Evolutionary conservation across 2,113 vertebrate genomes (phyloP), one percentile per base, ranked within the genome.

Genomic region (Opisthocomus hoazin): DNA sequence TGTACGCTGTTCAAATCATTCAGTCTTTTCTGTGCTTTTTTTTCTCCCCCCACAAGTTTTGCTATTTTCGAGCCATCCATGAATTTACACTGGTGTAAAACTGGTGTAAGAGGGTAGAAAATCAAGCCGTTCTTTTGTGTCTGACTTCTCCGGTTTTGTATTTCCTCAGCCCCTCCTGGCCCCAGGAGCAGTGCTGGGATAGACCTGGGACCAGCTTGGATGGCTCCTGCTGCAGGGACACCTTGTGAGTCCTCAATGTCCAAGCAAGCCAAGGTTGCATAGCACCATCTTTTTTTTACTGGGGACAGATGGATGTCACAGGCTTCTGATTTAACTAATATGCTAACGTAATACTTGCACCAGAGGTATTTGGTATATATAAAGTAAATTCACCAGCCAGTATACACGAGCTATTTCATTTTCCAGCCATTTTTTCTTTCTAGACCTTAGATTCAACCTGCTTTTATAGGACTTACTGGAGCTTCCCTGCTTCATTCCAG

Each of bases 21-120:
- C 11, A 54, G 30, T 68, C 56, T 75, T 77, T 63, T 30, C 22
- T 8, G 10, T 0, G 0, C 6, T 7, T 37, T 15, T 5, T 1
- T 17, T 4, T 11, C 15, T 3, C 3, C 2, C 4, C 19, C 29
- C 8, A 3, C 13, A 64, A 26, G 26, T 77, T 69, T 77, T 63
- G 23, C 29, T 46, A 2, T 18, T 50, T 23, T 5, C 11, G 21
- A 84, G 26, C 10, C 36, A 43, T 2, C 30, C 2, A 0, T 1
- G 5, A 41, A 8, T 63, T 51, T 41, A 17, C 1, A 1, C 19
- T 46, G n/a, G 26, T 16, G 34, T 15, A 19, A 87, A 74, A 43
- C n/a, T n/a, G 41, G 39, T 34, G 32, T 21, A 70, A 87, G 41
- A 86, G 21, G 34, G 34, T 5, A 54, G 34, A 39, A 94, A 78